These are phyloP conservation scores for Patella caerulea DNA, from an alignment of 2,888 invertebrate genomes.

Conservation along the genomic window DNA sequence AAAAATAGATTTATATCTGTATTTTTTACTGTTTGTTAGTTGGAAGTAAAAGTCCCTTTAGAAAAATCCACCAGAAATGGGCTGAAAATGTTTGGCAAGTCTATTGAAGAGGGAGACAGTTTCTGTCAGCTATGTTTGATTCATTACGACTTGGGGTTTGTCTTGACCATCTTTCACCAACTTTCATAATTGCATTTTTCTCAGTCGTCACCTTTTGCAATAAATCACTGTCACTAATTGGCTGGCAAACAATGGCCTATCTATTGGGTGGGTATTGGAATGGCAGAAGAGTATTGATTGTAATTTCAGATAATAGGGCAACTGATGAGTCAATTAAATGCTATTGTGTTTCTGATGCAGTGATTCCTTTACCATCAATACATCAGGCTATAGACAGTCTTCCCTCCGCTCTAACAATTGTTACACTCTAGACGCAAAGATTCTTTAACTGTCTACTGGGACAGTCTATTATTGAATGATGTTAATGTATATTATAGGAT, in stretches of 20 bases:
- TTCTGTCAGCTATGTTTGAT: slow-evolving; percentile 24
- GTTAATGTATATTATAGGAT: too few relatives aligned
- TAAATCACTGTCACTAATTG: slow-evolving; percentile 39
- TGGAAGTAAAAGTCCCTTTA: slow-evolving; percentile 9
- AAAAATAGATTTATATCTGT: too few relatives aligned
- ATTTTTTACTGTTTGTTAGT: background rate
- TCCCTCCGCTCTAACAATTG: slow-evolving; percentile 8
- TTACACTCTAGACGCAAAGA: background rate
- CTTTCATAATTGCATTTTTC: slow-evolving; percentile 40
- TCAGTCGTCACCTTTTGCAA: slow-evolving; percentile 29
- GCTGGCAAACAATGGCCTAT: slow-evolving; percentile 38
- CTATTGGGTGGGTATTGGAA: slow-evolving; percentile 35
- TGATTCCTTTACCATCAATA: slow-evolving; percentile 23
- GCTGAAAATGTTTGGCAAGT: slow-evolving; percentile 9
- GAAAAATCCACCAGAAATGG: slow-evolving; percentile 5
- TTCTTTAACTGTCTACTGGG: slow-evolving; percentile 1
- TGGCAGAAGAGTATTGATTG: slow-evolving; percentile 41
- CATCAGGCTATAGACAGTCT: slow-evolving; percentile 20
- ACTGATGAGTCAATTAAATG: slow-evolving; percentile 49
- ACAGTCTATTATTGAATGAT: too few relatives aligned
- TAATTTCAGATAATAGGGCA: slow-evolving; percentile 41
- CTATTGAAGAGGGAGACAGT: slow-evolving; percentile 9
- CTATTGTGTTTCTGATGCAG: slow-evolving; percentile 37
- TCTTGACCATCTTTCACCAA: slow-evolving; percentile 34
- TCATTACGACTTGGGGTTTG: slow-evolving; percentile 38